Percentiles rank a stretch among this genome's conserved stretches.
phyloP scores from a whole-genome alignment of 2,888 invertebrate species.

The Ashinkailepas kermadecensis region DNA sequence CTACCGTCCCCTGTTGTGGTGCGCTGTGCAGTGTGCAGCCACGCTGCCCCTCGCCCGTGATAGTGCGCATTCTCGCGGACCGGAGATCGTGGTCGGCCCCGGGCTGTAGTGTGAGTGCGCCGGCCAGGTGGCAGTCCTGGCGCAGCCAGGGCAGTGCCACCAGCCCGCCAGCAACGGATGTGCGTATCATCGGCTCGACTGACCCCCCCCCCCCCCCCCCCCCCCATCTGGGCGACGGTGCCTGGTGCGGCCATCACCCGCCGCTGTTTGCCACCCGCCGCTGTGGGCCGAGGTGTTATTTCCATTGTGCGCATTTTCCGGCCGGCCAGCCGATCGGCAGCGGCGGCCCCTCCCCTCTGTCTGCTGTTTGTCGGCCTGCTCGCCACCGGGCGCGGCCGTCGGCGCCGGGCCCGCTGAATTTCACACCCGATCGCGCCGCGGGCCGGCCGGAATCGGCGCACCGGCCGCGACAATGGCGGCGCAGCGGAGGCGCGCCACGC shows the following conservation, averaged over 20 bases:
- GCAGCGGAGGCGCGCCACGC: not conserved
- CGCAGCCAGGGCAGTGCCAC: not conserved
- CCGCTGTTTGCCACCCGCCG: too few species aligned
- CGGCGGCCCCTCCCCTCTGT: not conserved
- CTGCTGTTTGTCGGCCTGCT: too few species aligned
- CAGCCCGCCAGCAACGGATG: not conserved
- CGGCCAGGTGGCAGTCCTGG: not conserved
- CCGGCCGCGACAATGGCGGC: not conserved
- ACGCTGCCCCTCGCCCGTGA: not conserved
- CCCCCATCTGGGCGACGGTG: too few species aligned
- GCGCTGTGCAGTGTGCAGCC: not conserved
- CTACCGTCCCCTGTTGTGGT: not conserved
- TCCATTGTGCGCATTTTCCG: slow-evolving; percentile 12
- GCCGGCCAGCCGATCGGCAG: not conserved
- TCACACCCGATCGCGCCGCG: not conserved
- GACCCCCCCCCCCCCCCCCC: not conserved
- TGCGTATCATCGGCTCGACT: not conserved
- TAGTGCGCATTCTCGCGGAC: not conserved
- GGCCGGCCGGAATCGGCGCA: not conserved
- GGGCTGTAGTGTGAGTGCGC: not conserved
- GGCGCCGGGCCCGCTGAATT: not conserved
- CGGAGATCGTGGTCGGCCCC: not conserved
- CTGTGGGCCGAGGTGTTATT: not conserved
- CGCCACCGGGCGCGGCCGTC: too few species aligned
- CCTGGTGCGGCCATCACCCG: not conserved